Base-by-base conservation (phyloP, 2,797 vertebrate species). In the Hapalemur alaotrensis region DNA sequence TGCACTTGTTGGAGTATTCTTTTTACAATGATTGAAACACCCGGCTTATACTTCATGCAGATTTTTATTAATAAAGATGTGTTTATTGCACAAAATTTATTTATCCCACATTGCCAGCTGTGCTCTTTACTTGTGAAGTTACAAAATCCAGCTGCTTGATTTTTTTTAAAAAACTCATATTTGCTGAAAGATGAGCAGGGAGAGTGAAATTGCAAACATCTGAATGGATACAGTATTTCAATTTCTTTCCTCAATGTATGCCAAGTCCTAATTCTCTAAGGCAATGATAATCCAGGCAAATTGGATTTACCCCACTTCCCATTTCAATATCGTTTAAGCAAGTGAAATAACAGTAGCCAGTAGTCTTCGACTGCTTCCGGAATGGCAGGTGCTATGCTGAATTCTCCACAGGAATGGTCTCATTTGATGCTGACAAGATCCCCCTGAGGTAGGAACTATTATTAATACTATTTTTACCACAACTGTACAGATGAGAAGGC, bases 61-160 rank as follows among this genome's bases (percentile, higher is more conserved):
- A 96, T 97, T 98, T 89, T 98, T 98, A 98, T 98, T 97, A 98
- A 98, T 96, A 98, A 98, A 98, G 98, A 98, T 65, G 69, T 93
- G 96, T 98, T 97, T 98, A 96, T 95, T 96, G 97, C 63, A 75
- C 93, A 90, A 59, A 89, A 86, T 65, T 80, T 94, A 96, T 94
- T 98, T 98, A 97, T 98, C 98, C 95, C 98, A 95, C 79, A 97
- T 73, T 23, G 91, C 96, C 97, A 98, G 93, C 94, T 97, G 96
- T 18, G 84, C 13, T 90, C 85, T 92, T 86, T 88, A 50, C 63
- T 96, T 35, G 94, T 78, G 84, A 84, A 78, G 91, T 83, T 95
- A 91, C 30, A 91, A 91, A 83, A 97, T 70, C 97, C 97, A 95
- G 96, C 95, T 96, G 96, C 86, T 97, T 97, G 92, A 93, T 96